phyloP scores from a whole-genome alignment of 2,797 vertebrate genomes.

The Lepidocolaptes lacrymiger region DNA sequence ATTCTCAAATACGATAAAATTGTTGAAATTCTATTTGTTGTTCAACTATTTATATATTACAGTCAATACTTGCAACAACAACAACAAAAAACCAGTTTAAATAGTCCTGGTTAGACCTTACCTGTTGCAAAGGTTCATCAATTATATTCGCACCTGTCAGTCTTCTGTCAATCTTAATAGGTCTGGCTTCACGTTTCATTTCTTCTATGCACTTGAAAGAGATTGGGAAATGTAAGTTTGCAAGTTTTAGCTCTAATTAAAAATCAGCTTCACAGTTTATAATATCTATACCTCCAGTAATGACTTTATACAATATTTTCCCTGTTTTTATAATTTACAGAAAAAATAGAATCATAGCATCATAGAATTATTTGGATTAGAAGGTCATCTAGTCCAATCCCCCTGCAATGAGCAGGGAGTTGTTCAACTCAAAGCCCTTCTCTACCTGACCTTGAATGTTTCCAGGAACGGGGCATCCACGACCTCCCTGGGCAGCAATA shows the following conservation, averaged over 20 bases:
- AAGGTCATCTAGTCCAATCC: neutral
- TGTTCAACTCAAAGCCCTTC: neutral
- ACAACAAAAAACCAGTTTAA: neutral
- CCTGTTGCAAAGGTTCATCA: conserved; percentile 98
- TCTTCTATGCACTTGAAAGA: conserved; percentile 90
- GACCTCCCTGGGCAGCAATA: neutral
- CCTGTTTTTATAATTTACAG: neutral
- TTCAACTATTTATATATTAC: neutral
- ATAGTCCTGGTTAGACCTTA: conserved; percentile 59
- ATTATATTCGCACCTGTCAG: conserved; percentile 97
- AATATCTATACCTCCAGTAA: neutral
- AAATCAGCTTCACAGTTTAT: neutral
- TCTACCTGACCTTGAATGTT: neutral
- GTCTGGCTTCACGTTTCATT: conserved; percentile 91
- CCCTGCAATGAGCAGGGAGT: neutral
- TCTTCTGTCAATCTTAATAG: conserved; percentile 95
- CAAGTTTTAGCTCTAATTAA: neutral
- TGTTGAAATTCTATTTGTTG: neutral
- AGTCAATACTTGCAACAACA: neutral
- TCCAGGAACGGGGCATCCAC: neutral
- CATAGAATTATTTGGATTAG: neutral
- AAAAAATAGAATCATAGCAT: neutral
- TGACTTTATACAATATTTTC: neutral
- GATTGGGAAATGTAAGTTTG: conserved; percentile 36
- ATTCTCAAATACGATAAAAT: neutral